Conservation (phyloP, 1,140 invertebrate species). For the Rhizoglyphus robini region DNA sequence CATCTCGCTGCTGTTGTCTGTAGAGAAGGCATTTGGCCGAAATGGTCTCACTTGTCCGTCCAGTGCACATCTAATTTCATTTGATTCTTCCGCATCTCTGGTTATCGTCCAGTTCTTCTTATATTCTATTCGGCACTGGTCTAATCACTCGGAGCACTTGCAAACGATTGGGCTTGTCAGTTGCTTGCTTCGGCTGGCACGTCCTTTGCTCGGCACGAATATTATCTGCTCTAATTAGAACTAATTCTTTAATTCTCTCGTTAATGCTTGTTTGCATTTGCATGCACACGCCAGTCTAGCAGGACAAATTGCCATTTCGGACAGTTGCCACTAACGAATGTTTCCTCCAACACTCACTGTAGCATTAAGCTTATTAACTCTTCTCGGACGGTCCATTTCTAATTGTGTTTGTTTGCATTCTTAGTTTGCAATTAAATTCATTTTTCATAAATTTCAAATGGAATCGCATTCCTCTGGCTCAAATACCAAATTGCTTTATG, state of each 20-base stretch:
- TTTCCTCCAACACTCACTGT: background rate
- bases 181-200: no score
- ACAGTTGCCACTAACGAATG: background rate
- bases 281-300: background rate
- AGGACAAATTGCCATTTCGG: background rate
- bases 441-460: background rate
- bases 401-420: background rate
- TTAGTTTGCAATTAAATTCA: background rate
- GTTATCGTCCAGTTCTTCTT: background rate
- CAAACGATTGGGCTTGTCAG: no score
- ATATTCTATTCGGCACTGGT: background rate
- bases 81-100: constrained; percentile 5
- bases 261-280: constrained; percentile 13
- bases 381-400: background rate
- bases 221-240: constrained; percentile 10
- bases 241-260: constrained; percentile 13
- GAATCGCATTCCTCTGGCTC: no score
- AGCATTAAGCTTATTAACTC: background rate
- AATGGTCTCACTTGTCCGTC: background rate
- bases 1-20: background rate
- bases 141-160: background rate
- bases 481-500: no score
- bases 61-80: background rate
- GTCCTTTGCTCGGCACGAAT: background rate
- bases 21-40: background rate